Base-by-base conservation (phyloP, 64 coral and sea anemone species). In the Catalaphyllia jardinei region DNA sequence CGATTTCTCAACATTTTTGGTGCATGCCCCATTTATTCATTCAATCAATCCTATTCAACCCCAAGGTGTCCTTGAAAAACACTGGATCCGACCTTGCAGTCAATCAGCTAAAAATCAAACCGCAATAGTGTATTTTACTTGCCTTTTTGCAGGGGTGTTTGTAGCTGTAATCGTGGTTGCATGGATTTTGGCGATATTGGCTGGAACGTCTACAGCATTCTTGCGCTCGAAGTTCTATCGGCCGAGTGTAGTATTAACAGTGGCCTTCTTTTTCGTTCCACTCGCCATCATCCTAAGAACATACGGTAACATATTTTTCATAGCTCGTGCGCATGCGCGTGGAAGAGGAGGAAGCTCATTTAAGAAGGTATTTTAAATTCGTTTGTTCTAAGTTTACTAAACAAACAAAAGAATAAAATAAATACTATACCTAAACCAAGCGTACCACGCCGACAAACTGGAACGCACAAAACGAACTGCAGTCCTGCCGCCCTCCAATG, bases 311-410 rank as follows among this genome's bases (percentile, higher is more conserved):
- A 94, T 94, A 14, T 94, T 89, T 33, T 74, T 49, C 24, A 82
- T 94, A 51, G 92, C 87, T 19, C 73, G 79, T 27, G 87, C 86
- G 33, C 87, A 94, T 76, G 92, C 69, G 7, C 87, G 92, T 49
- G 79, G 87, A 8, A 88, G 92, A 89, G 92, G 87, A 14, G 77
- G 69, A 4, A 67, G 92, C 18, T 94, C 92, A 12, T 89, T 94
- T 19, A 86, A 59, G 65, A 92, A 92, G 90, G 90, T 92, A 57
- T 57, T 57, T 57, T 57, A 57, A 57, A 12, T 57, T 57, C 54
- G 10, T 57, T 57, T 14, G 54, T 55, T 2, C 4, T 14, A 55
- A 55, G 15, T 14, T 57, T 57, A 57, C 1, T 12, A 57, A 57
- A 16, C 1, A 57, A 57, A 57, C 15, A 57, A 57, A 57, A 12